Conservation (phyloP, 2,113 vertebrate genomes). For the Pantherophis guttatus region DNA sequence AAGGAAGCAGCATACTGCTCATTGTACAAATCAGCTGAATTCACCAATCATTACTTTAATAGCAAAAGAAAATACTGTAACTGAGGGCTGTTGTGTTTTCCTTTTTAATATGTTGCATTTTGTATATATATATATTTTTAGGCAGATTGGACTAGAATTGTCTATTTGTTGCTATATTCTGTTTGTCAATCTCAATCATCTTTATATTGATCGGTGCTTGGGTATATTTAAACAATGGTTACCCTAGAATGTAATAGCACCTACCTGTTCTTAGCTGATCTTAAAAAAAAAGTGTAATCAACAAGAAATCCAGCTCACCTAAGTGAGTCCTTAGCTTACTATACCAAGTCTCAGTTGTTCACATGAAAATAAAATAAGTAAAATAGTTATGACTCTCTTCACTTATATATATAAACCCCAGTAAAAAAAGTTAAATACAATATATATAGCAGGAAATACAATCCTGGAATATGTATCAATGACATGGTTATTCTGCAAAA, state of each 20-base stretch:
- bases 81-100: not conserved
- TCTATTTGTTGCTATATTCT: conserved; percentile 9
- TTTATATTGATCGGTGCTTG: conserved; percentile 1
- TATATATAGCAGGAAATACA: conserved; percentile 86
- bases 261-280: not conserved
- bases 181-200: conserved; percentile 5
- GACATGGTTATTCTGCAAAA: conserved; percentile 87
- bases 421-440: conserved; percentile 91
- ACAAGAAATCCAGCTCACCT: not conserved
- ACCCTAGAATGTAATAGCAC: not conserved
- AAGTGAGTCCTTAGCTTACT: not conserved
- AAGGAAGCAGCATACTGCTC: not conserved
- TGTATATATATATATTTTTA: not conserved
- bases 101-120: not conserved
- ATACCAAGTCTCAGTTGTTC: not conserved
- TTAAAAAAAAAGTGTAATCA: not conserved
- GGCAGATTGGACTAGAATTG: not conserved
- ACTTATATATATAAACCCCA: conserved; percentile 86
- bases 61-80: not conserved
- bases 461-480: conserved; percentile 90
- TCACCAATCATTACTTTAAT: not conserved
- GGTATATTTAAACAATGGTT: conserved; percentile 1
- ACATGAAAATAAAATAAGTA: not conserved
- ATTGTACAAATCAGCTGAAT: not conserved
- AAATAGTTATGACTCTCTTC: not conserved